phyloP scores from a whole-genome alignment of 2,113 vertebrate genomes.

The Haemorhous mexicanus region DNA sequence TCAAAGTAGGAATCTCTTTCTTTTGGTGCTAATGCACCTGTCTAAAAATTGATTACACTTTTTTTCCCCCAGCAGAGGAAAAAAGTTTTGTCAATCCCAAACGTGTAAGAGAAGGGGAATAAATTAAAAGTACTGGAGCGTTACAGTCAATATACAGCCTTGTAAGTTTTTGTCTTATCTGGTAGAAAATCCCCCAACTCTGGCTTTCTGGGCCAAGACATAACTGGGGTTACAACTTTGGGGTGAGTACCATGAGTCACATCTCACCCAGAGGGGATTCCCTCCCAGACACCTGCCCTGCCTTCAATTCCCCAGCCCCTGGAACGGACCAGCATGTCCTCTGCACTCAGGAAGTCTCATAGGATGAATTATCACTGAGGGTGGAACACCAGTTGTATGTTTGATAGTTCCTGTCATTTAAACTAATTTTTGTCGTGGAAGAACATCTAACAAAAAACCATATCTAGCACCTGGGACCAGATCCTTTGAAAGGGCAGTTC shows the following conservation, averaged over 20 bases:
- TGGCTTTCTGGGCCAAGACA: not conserved
- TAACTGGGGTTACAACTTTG: not conserved
- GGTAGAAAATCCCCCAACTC: not conserved
- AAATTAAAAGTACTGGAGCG: not conserved
- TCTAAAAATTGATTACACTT: not conserved
- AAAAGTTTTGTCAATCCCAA: not conserved
- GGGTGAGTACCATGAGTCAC: not conserved
- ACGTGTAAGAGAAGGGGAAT: not conserved
- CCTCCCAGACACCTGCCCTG: not conserved
- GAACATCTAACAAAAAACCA: not conserved
- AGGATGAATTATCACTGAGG: not conserved
- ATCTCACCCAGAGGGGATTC: not conserved
- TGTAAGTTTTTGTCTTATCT: not conserved
- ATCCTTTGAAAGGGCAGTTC: not conserved
- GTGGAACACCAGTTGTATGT: not conserved
- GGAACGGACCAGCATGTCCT: not conserved
- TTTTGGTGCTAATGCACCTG: not conserved
- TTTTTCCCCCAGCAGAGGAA: not conserved
- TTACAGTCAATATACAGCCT: not conserved
- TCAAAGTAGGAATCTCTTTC: not conserved
- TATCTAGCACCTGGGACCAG: not conserved
- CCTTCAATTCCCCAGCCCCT: not conserved
- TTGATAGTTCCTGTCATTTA: not conserved
- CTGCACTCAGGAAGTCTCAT: not conserved
- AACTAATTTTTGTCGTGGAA: not conserved